Evolutionary conservation across 2,113 vertebrate genomes (phyloP).

Genomic region (Lethenteron reissneri): DNA sequence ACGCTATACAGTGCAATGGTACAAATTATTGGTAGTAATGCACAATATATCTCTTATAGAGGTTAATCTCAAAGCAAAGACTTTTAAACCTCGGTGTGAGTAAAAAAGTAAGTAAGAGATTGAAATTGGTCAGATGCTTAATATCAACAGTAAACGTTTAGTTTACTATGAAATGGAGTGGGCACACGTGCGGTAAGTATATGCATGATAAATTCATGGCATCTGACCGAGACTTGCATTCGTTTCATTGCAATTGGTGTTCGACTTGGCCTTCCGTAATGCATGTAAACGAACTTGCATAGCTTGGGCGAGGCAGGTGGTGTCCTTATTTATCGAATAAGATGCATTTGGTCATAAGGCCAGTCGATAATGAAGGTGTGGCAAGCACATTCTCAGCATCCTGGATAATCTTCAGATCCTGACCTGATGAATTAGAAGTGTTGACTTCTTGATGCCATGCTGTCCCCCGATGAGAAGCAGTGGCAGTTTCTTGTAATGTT

Average conservation of each 20-base stretch:
- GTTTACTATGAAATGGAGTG: no score
- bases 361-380: background rate
- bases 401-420: background rate
- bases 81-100: no score
- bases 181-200: background rate
- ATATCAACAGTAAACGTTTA: no score
- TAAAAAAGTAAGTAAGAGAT: no score
- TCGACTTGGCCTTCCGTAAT: no score
- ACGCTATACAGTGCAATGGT: no score
- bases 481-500: background rate
- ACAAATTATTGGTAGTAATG: no score
- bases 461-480: slow-evolving; percentile 3
- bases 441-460: slow-evolving; percentile 1
- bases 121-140: no score
- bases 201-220: background rate
- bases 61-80: no score
- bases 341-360: background rate
- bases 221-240: background rate
- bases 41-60: no score
- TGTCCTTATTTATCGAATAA: background rate
- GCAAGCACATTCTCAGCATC: background rate
- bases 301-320: background rate
- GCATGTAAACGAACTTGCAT: background rate
- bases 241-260: background rate
- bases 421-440: background rate